These are phyloP conservation scores for Heterochromis multidens DNA, from an alignment of 2,113 vertebrate genomes.

Conservation along the genomic window DNA sequence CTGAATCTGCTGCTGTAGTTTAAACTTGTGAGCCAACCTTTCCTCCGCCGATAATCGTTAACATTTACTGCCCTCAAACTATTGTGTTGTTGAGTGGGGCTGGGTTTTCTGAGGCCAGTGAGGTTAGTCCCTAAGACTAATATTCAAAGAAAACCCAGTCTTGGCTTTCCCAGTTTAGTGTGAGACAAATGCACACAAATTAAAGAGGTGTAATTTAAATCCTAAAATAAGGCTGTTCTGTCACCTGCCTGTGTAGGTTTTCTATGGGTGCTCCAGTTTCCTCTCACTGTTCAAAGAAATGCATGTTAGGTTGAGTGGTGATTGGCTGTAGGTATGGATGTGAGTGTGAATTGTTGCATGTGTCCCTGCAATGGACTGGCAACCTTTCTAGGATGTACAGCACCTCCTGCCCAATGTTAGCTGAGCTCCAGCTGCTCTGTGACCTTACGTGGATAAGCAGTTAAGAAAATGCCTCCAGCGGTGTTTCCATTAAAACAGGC, in stretches of 20 bases:
- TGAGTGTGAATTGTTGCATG: neutral
- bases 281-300: neutral
- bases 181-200: neutral
- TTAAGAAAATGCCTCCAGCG: neutral
- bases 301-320: neutral
- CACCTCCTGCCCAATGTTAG: neutral
- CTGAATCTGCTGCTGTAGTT: constrained; percentile 7
- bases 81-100: neutral
- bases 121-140: neutral
- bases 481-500: neutral
- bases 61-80: neutral
- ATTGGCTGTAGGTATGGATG: neutral
- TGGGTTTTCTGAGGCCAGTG: neutral
- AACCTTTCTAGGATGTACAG: neutral
- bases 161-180: neutral
- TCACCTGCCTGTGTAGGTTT: neutral
- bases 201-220: neutral
- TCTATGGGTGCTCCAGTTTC: neutral
- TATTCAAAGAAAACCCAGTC: neutral
- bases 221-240: neutral
- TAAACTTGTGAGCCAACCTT: constrained; percentile 9
- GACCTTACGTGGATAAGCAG: neutral
- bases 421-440: neutral
- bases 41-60: constrained; percentile 1
- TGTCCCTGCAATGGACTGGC: neutral